phyloP scores from a whole-genome alignment of 2,797 vertebrate genomes.

The Pipistrellus pygmaeus region DNA sequence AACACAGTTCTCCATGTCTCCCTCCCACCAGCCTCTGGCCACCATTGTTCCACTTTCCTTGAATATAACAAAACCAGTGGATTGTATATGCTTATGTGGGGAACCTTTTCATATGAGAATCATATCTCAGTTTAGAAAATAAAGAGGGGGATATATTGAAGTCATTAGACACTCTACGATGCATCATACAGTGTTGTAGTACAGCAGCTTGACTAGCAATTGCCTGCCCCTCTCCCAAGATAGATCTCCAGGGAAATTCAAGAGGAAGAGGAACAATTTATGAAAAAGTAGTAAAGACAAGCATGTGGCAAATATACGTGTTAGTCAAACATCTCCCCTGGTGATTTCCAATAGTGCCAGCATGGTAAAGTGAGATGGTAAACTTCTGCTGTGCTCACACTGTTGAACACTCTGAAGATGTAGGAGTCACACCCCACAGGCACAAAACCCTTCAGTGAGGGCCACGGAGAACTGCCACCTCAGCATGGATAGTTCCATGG shows the following conservation, averaged over 20 bases:
- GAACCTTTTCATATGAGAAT: background rate
- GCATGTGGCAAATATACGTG: background rate
- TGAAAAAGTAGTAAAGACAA: background rate
- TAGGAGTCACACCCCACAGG: background rate
- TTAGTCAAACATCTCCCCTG: background rate
- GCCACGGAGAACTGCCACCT: background rate
- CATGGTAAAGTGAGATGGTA: background rate
- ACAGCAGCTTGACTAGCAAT: too few species aligned
- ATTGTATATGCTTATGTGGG: background rate
- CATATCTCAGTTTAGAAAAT: background rate
- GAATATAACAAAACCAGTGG: background rate
- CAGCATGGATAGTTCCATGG: background rate
- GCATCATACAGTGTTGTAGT: too few species aligned
- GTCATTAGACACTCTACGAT: background rate
- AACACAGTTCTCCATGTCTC: background rate
- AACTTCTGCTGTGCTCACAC: rapidly evolving
- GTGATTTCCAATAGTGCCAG: background rate
- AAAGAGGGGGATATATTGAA: background rate
- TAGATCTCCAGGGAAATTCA: background rate
- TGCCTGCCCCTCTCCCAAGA: background rate
- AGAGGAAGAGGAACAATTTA: background rate
- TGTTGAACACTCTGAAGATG: background rate
- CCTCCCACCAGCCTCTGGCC: background rate
- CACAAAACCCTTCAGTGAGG: background rate
- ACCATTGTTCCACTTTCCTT: background rate